A percentile compares a stretch with the other conserved stretches of the same genome.
phyloP scores from a whole-genome alignment of 2,113 vertebrate species.

The Merops nubicus region DNA sequence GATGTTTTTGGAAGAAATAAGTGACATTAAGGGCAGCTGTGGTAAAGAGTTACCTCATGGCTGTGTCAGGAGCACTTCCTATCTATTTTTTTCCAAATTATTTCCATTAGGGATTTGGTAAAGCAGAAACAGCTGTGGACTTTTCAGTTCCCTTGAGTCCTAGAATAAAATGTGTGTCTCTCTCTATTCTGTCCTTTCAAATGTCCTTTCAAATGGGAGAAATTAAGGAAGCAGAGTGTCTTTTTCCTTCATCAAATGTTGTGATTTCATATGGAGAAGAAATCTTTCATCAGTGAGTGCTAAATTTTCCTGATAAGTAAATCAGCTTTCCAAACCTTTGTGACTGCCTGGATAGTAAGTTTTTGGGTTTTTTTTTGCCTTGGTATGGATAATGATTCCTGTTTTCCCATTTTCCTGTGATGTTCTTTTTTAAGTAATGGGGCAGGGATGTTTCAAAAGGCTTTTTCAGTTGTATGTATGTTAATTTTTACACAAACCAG shows the following conservation, averaged over 20 bases:
- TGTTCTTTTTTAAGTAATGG: neutral
- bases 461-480: neutral
- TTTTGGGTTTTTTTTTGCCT: neutral
- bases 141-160: neutral
- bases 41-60: neutral
- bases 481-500: neutral
- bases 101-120: neutral
- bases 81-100: neutral
- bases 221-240: neutral
- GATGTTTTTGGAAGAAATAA: neutral
- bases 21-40: neutral
- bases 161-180: neutral
- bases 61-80: neutral
- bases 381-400: neutral
- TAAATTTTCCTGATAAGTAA: neutral
- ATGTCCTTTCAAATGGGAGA: neutral
- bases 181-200: neutral
- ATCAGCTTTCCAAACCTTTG: neutral
- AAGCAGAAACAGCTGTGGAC: neutral
- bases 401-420: neutral
- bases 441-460: neutral
- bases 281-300: neutral
- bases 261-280: neutral
- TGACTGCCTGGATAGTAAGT: neutral
- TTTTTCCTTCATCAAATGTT: neutral